Percentiles rank a stretch among this genome's conserved stretches.
Conservation (phyloP, 2,797 vertebrate species). For the Paratrypauchen microcephalus region DNA sequence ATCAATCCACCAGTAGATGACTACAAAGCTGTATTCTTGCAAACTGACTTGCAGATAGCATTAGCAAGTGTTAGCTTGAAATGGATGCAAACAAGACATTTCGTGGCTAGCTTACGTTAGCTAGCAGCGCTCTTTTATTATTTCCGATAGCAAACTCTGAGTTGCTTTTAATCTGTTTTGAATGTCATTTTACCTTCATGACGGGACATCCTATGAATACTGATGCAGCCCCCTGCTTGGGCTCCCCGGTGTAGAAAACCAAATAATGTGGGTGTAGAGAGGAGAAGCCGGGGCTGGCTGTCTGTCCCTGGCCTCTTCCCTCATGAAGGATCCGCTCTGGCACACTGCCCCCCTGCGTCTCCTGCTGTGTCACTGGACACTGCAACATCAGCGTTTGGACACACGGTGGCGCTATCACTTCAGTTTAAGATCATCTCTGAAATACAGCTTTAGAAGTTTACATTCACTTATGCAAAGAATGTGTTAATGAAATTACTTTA, state of each 20-base stretch:
- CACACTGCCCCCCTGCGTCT: slow-evolving; percentile 63
- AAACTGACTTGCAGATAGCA: slow-evolving; percentile 40
- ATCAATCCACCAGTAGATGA: slow-evolving; percentile 5
- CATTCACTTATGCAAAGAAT: too few species aligned
- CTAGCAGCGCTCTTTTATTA: slow-evolving; percentile 43
- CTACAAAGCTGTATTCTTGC: slow-evolving; percentile 35
- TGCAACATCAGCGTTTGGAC: slow-evolving; percentile 17
- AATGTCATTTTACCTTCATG: slow-evolving; percentile 83
- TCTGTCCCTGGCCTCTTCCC: slow-evolving; percentile 78
- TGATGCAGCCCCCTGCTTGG: slow-evolving; percentile 62
- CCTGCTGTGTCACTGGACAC: slow-evolving; percentile 73
- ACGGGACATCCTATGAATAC: slow-evolving; percentile 87
- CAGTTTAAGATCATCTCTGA: neutral
- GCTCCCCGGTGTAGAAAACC: slow-evolving; percentile 54
- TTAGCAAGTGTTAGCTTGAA: slow-evolving; percentile 41
- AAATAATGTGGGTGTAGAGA: slow-evolving; percentile 60
- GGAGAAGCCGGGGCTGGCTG: slow-evolving; percentile 77
- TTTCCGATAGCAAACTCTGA: slow-evolving; percentile 17
- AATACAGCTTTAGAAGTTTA: too few species aligned
- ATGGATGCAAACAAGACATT: slow-evolving; percentile 62
- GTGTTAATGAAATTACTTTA: too few species aligned
- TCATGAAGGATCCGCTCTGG: slow-evolving; percentile 79
- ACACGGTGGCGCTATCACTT: slow-evolving; percentile 44
- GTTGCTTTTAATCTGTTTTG: slow-evolving; percentile 4
- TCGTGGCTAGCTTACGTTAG: slow-evolving; percentile 56